Conservation (phyloP, 2,888 invertebrate species). For the Caenorhabditis plicata region DNA sequence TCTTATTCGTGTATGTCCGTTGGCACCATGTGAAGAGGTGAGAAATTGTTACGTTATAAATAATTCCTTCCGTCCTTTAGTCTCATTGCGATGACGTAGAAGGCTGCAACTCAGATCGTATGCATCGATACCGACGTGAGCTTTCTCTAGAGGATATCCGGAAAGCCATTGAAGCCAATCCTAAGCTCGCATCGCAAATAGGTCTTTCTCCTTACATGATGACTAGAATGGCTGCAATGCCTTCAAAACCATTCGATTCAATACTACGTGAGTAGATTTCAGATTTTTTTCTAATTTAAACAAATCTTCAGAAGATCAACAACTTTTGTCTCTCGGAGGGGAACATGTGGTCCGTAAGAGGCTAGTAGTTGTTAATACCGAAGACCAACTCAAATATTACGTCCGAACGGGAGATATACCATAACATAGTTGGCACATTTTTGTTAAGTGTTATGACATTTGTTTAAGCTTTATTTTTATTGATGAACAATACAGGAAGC, state of each 20-base stretch:
- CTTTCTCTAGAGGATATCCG: conserved; percentile 42
- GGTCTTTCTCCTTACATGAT: conserved; percentile 35
- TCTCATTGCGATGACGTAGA: conserved; percentile 57
- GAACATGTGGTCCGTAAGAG: conserved; percentile 62
- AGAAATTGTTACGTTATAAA: background rate
- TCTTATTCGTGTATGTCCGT: conserved; percentile 63
- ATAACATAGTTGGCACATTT: conserved; percentile 5
- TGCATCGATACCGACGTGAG: conserved; percentile 31
- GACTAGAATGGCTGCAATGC: background rate
- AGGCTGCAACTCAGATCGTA: conserved; percentile 51
- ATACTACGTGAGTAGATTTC: background rate
- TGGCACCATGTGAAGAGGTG: conserved; percentile 58
- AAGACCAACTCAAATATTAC: conserved; percentile 59
- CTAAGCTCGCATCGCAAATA: conserved; percentile 54
- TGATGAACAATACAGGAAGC: too few relatives aligned
- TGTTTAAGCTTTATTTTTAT: conserved; percentile 21
- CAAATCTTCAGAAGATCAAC: conserved; percentile 50
- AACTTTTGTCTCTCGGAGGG: conserved; percentile 59
- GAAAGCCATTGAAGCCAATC: conserved; percentile 56
- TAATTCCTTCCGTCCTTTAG: too few relatives aligned
- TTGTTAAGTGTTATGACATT: background rate
- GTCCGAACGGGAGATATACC: conserved; percentile 40
- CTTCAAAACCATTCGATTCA: background rate
- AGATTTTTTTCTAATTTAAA: background rate
- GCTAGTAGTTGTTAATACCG: conserved; percentile 64